Base-by-base conservation (phyloP, 1,140 invertebrate species). In the Papilio dardanus region DNA sequence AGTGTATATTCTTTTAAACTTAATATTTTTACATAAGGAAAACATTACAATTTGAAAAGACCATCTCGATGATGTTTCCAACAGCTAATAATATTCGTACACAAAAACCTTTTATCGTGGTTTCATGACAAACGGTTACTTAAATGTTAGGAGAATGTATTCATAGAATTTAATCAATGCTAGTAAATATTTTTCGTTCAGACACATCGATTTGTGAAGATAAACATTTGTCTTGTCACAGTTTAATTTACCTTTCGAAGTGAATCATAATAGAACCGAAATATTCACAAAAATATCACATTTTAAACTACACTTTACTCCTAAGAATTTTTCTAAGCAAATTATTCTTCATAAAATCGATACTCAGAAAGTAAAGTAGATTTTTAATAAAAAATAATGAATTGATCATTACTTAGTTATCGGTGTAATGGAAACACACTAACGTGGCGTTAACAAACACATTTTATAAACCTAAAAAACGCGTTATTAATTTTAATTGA, bases 401-500 rank as follows among this genome's bases (percentile, higher is more conserved):
- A 37, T 10, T 8, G 5, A 35, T 35, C 2, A 35, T 35, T 35
- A 37, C 12, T n/a, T n/a, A n/a, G n/a, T 8, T 37, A 50, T 50
- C 21, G 5, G n/a, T 7, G 46, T 50, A 21, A 50, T 50, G 46
- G 46, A 67, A 67, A 67, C 14, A 33, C n/a, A 31, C 65, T 31
- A 67, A 67, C 31, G 3, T 33, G 31, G 16, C 19, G 33, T 35
- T 33, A 66, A 4, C 33, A 68, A 68, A 68, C 66, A 68, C 8
- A 19, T 68, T 68, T 40, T 67, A 1, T 35, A 33, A 37, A 35
- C 42, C 74, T 71, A 76, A 31, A 75, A 58, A 67, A 76, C 46
- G 46, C 62, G 28, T 67, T 75, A 46, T 50, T 24, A 71, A 30
- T 40, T 28, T 71, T 71, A 76, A 76, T 75, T 75, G 21, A 40